Evolutionary conservation across 2,888 invertebrate genomes (phyloP).

Genomic region (Melieria crassipennis): DNA sequence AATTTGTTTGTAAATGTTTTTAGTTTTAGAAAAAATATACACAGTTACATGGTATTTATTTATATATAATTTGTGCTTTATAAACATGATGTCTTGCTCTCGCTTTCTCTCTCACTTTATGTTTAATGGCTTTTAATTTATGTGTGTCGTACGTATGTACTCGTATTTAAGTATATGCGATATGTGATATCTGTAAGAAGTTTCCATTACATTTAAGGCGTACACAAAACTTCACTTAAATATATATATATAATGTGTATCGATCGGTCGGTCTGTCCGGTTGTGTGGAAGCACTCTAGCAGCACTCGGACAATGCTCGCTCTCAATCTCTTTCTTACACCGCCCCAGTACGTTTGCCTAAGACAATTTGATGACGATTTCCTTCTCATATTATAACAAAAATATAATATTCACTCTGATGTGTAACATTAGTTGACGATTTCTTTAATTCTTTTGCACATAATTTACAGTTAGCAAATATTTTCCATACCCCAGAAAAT

Average conservation of each 20-base stretch:
- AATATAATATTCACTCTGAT: no score
- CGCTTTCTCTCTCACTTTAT: no score
- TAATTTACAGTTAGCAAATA: slow-evolving; percentile 35
- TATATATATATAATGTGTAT: neutral
- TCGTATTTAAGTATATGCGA: no score
- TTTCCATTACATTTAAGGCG: no score
- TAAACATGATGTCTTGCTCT: neutral
- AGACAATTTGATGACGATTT: no score
- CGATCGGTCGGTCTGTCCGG: neutral
- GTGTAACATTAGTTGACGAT: no score
- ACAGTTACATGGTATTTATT: neutral
- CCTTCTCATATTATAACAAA: no score
- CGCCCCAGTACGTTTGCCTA: neutral
- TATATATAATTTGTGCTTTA: neutral
- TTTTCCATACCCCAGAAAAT: slow-evolving; percentile 45
- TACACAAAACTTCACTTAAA: neutral
- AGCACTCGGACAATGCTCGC: neutral
- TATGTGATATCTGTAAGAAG: no score
- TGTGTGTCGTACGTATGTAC: no score
- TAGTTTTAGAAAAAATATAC: neutral
- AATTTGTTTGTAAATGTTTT: neutral
- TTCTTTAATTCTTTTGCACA: slow-evolving; percentile 19
- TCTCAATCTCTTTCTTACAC: neutral
- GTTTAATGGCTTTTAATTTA: no score
- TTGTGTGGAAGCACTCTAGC: slow-evolving; percentile 8